A percentile compares a stretch with the other conserved stretches of the same genome.
These are phyloP conservation scores for Equus quagga DNA, from an alignment of 2,113 vertebrate genomes.

Conservation along the genomic window DNA sequence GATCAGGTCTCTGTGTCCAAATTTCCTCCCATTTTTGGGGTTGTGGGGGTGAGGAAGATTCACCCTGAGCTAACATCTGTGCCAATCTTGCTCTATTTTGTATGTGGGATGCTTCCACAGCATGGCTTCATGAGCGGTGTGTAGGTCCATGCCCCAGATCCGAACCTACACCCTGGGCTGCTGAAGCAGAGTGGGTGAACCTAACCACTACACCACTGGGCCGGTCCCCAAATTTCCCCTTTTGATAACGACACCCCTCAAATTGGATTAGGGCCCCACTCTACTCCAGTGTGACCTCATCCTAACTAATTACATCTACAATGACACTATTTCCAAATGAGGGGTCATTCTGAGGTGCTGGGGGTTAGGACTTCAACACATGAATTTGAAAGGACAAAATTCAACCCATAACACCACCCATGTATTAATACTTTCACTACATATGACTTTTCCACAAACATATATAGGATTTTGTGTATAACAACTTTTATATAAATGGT, in stretches of 20 bases:
- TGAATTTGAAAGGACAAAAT: background rate
- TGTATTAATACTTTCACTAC: background rate
- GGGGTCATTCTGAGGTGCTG: background rate
- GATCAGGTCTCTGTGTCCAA: background rate
- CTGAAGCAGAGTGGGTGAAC: no score
- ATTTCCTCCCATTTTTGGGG: background rate
- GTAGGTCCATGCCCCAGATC: no score
- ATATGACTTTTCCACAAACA: background rate
- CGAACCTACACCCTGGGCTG: no score
- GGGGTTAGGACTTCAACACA: background rate
- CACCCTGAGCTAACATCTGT: no score
- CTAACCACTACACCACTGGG: no score
- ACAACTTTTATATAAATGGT: background rate
- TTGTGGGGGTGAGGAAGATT: no score
- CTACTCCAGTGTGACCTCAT: background rate
- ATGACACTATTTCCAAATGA: conserved; percentile 12
- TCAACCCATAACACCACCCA: background rate
- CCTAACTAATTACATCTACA: background rate
- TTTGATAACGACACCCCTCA: background rate
- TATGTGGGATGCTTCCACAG: no score
- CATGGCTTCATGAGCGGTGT: no score
- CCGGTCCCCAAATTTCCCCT: background rate
- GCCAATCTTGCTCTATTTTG: no score
- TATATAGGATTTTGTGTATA: background rate
- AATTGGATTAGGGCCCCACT: background rate